phyloP scores from a whole-genome alignment of 2,113 vertebrate genomes.

The Dicerorhinus sumatrensis region DNA sequence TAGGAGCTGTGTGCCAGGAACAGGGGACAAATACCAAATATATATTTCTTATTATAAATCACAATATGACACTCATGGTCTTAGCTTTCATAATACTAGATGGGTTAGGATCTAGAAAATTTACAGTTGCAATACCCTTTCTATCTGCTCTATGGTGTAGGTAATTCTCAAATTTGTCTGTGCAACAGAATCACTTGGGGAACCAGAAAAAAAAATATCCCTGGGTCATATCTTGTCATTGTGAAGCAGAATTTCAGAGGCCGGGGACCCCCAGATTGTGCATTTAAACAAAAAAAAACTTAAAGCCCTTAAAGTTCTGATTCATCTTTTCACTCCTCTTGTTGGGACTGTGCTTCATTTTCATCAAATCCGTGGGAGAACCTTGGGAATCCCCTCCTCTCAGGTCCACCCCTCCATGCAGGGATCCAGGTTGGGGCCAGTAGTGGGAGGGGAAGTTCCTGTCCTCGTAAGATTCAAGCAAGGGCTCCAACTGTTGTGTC shows the following conservation, averaged over 20 bases:
- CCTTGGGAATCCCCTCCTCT: background rate
- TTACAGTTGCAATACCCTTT: background rate
- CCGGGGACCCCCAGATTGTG: background rate
- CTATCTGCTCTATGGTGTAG: background rate
- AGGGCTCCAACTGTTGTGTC: background rate
- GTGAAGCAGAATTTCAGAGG: background rate
- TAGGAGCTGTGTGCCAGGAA: background rate
- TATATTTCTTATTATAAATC: background rate
- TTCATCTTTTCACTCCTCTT: background rate
- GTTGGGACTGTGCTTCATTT: background rate
- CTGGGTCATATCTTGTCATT: background rate
- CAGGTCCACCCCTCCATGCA: background rate
- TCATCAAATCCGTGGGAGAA: background rate
- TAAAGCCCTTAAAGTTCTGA: background rate
- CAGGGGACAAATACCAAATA: background rate
- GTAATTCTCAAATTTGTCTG: background rate
- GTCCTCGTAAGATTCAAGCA: background rate
- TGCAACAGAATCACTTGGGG: background rate
- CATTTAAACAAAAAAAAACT: background rate
- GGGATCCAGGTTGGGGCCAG: background rate
- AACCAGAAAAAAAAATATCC: background rate
- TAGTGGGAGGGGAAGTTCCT: background rate
- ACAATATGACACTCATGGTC: background rate
- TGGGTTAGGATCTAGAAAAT: background rate
- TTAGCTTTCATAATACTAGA: background rate